These are phyloP conservation scores for Trichechus manatus DNA, from an alignment of 2,113 vertebrate genomes.

Conservation along the genomic window DNA sequence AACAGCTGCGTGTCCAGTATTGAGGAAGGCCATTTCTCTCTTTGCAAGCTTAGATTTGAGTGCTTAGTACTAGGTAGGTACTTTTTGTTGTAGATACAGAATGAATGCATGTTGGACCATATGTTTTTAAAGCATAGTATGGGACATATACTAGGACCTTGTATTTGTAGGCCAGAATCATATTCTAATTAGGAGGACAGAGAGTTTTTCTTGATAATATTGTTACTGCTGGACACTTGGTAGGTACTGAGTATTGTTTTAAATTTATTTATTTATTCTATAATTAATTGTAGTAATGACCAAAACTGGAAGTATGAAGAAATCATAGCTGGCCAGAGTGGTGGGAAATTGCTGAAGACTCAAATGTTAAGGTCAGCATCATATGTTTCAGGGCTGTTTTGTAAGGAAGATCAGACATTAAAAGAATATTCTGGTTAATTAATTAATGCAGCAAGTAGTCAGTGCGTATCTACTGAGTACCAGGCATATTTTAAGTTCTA, in stretches of 20 bases:
- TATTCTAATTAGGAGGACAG: not conserved
- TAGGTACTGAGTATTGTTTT: not conserved
- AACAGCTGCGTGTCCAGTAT: not conserved
- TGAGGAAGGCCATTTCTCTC: constrained; percentile 8
- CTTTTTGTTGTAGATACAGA: constrained; percentile 56
- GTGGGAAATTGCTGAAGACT: not conserved
- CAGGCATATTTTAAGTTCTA: not conserved
- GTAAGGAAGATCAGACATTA: not conserved
- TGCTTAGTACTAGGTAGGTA: not conserved
- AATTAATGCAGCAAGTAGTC: not conserved
- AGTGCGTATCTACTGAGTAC: not conserved
- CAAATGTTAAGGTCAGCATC: not conserved
- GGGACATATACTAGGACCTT: constrained; percentile 41
- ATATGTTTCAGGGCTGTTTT: not conserved
- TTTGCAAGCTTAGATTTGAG: not conserved
- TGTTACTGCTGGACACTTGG: not conserved
- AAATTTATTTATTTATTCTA: not conserved
- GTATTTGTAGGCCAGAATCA: not conserved
- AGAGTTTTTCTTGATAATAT: constrained; percentile 3
- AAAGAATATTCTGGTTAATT: constrained; percentile 7
- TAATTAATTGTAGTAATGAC: not conserved
- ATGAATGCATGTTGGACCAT: constrained; percentile 2
- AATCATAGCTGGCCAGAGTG: not conserved
- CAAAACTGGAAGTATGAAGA: not conserved
- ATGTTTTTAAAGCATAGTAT: constrained; percentile 9